Evolutionary conservation across 2,888 invertebrate species (phyloP).

Genomic region (Serripes groenlandicus): DNA sequence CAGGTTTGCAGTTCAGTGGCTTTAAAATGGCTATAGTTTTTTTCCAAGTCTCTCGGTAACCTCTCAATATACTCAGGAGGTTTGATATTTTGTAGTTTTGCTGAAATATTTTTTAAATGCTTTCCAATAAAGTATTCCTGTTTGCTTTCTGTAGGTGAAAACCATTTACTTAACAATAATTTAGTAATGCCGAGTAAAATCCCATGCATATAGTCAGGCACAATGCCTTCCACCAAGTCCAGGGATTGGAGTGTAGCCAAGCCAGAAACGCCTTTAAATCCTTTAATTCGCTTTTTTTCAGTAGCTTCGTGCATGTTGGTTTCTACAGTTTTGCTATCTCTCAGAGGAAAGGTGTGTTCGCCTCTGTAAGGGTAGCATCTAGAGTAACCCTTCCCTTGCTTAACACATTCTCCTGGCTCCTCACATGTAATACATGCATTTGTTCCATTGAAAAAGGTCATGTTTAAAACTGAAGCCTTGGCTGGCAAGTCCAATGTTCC

Average conservation of each 20-base stretch:
- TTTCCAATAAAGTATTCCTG: conserved; percentile 52
- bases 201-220: conserved; percentile 65
- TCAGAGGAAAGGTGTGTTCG: conserved; percentile 3
- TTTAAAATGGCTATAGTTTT: conserved; percentile 63
- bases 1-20: conserved; percentile 67
- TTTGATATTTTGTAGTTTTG: conserved; percentile 39
- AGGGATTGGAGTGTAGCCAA: conserved; percentile 14
- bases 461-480: conserved; percentile 65
- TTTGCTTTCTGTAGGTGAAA: conserved; percentile 39
- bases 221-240: conserved; percentile 45
- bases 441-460: conserved; percentile 65
- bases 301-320: conserved; percentile 29
- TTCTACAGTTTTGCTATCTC: conserved; percentile 17
- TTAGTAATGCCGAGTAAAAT: conserved; percentile 46
- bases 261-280: conserved; percentile 47
- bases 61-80: conserved; percentile 55
- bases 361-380: conserved; percentile 40
- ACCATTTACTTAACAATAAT: conserved; percentile 45
- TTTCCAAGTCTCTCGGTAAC: conserved; percentile 62
- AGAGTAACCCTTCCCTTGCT: conserved; percentile 41
- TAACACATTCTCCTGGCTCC: conserved; percentile 55
- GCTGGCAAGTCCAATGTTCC: conserved; percentile 43
- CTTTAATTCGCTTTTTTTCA: conserved; percentile 30
- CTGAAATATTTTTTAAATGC: conserved; percentile 37
- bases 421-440: conserved; percentile 68